These are phyloP conservation scores for Thymelicus lineola DNA, from an alignment of 2,888 invertebrate genomes.

Conservation along the genomic window DNA sequence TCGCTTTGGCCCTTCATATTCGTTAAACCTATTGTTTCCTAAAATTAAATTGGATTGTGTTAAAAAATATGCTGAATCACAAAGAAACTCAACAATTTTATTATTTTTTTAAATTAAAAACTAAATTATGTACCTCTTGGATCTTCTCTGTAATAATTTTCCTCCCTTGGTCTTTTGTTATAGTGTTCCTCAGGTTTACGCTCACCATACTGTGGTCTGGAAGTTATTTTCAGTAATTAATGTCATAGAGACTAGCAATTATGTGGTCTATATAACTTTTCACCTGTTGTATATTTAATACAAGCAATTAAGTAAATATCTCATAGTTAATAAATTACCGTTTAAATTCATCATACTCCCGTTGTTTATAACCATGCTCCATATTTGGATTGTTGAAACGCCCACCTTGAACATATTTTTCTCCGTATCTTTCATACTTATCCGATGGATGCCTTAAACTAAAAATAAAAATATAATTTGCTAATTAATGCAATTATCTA, in stretches of 20 bases:
- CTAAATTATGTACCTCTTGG: conserved; percentile 56
- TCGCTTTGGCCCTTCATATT: conserved; percentile 66
- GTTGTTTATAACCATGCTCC: conserved; percentile 60
- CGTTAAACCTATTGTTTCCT: conserved; percentile 70
- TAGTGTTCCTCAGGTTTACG: conserved; percentile 56
- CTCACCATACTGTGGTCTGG: conserved; percentile 59
- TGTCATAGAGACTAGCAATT: no score
- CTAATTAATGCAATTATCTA: no score
- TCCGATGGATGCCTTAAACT: conserved; percentile 65
- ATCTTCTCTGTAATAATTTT: conserved; percentile 63
- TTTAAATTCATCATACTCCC: conserved; percentile 66
- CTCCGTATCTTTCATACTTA: conserved; percentile 63
- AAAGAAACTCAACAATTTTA: not conserved
- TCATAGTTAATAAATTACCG: conserved; percentile 56
- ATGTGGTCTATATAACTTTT: not conserved
- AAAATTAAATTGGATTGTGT: conserved; percentile 36
- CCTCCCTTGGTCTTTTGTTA: conserved; percentile 65
- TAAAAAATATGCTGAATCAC: conserved; percentile 12
- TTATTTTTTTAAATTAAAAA: not conserved
- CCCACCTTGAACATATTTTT: conserved; percentile 58
- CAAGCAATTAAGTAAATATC: not conserved
- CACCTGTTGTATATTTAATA: not conserved
- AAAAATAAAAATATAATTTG: conserved; percentile 42
- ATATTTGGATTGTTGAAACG: conserved; percentile 57
- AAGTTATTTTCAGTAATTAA: not conserved